Evolutionary conservation across 2,888 invertebrate genomes (phyloP).

Genomic region (Dexiosoma caninum): DNA sequence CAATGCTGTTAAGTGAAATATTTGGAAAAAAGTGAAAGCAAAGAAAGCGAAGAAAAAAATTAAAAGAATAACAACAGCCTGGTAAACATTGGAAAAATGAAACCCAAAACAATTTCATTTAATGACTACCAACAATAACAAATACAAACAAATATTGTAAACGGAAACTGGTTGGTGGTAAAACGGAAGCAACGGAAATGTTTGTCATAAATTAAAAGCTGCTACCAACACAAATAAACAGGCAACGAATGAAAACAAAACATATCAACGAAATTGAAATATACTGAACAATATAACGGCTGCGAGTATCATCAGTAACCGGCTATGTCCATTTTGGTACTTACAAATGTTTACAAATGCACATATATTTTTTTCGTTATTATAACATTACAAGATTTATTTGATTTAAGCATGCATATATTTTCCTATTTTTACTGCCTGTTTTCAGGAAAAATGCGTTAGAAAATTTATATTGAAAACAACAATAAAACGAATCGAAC

Average conservation of each 20-base stretch:
- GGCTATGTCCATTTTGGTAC: not conserved
- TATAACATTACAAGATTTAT: too few relatives aligned
- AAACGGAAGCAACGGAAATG: constrained; percentile 41
- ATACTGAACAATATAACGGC: not conserved
- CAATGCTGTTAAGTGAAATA: not conserved
- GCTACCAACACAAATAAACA: constrained; percentile 13
- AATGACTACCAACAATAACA: constrained; percentile 11
- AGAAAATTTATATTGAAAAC: too few relatives aligned
- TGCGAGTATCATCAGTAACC: not conserved
- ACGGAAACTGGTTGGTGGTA: constrained; percentile 48
- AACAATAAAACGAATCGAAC: too few relatives aligned
- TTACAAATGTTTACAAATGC: too few relatives aligned
- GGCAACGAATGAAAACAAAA: not conserved
- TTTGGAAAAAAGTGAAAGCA: not conserved
- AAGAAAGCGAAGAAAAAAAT: not conserved
- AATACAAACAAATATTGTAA: constrained; percentile 4
- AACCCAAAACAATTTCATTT: constrained; percentile 20
- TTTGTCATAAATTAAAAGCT: constrained; percentile 51
- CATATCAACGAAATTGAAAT: not conserved
- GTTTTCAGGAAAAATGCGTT: too few relatives aligned
- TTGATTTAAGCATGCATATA: too few relatives aligned
- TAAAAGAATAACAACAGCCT: not conserved
- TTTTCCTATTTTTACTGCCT: too few relatives aligned
- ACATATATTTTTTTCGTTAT: too few relatives aligned
- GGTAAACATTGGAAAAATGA: not conserved